Evolutionary conservation across 2,888 invertebrate genomes (phyloP).

Genomic region (Icerya purchasi): DNA sequence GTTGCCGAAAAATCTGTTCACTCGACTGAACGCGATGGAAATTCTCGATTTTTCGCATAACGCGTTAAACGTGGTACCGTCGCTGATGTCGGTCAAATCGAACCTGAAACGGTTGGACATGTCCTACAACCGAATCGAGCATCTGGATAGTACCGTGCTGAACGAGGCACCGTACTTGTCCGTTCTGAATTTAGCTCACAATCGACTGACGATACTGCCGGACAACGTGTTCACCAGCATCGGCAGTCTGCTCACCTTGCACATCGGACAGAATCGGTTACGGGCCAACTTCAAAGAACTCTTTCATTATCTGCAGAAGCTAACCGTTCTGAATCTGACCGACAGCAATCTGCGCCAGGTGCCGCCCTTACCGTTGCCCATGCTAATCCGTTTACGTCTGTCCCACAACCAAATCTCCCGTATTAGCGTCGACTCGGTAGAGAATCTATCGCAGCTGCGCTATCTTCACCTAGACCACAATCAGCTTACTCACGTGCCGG

Average conservation of each 20-base stretch:
- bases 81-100: slow-evolving; percentile 54
- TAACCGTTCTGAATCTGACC: slow-evolving; percentile 53
- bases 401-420: slow-evolving; percentile 54
- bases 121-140: slow-evolving; percentile 58
- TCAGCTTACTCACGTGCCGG: slow-evolving; percentile 48
- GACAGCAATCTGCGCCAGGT: slow-evolving; percentile 53
- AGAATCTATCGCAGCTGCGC: slow-evolving; percentile 35
- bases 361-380: slow-evolving; percentile 51
- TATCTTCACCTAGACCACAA: slow-evolving; percentile 56
- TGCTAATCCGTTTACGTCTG: slow-evolving; percentile 56
- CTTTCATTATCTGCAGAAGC: slow-evolving; percentile 62
- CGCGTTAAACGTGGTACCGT: slow-evolving; percentile 56
- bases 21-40: slow-evolving; percentile 48
- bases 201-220: slow-evolving; percentile 61
- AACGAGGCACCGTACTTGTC: slow-evolving; percentile 58
- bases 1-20: slow-evolving; percentile 54
- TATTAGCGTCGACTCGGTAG: slow-evolving; percentile 42
- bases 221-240: slow-evolving; percentile 74
- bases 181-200: slow-evolving; percentile 52
- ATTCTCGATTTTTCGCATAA: slow-evolving; percentile 59
- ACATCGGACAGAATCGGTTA: slow-evolving; percentile 56
- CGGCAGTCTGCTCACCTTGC: slow-evolving; percentile 51
- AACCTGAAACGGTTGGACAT: slow-evolving; percentile 57
- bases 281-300: slow-evolving; percentile 71
- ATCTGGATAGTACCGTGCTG: slow-evolving; percentile 69